Base-by-base conservation (phyloP, 2,888 invertebrate genomes). In the Stenchaetothrips biformis region DNA sequence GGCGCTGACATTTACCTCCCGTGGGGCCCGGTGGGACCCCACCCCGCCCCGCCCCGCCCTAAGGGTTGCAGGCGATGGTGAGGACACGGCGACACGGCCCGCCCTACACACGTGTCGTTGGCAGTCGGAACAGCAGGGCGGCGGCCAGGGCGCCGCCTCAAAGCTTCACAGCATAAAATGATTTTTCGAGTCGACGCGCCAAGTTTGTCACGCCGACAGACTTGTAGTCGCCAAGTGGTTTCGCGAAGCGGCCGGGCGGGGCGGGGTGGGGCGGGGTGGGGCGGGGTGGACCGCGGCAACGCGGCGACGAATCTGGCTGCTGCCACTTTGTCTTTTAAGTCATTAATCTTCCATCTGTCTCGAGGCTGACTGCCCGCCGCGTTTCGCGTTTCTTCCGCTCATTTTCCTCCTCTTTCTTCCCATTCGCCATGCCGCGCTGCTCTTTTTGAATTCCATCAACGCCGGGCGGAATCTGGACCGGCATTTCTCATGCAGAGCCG, bases 401-500 rank as follows among this genome's bases (percentile, higher is more conserved):
- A 59, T 18, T 59, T 18, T 59, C 59, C 0, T 59, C 13, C 13
- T 59, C 18, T 59, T 16, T 59, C n/a, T 6, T 59, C 59, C 18
- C 59, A 16, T 53, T 53, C 53, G 53, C 53, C 37, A 4, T 4
- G 37, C 59, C 37, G 37, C 37, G 37, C 59, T 16, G 59, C 59
- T 59, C 59, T 59, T 59, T 59, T 59, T 59, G 59, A 59, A 59
- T 59, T 59, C 59, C 59, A 59, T 59, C 59, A 59, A 59, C 59
- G 59, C 59, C 59, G 16, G 9, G 18, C 59, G 59, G 16, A 59
- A 59, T 59, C 59, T 59, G 59, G 59, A 18, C 59, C 59, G 59
- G 18, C 59, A 59, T 59, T 59, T 7, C 59, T 59, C 59, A 59
- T 59, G 59, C 59, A 59, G 18, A 59, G 59, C 59, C 59, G 59